phyloP scores from a whole-genome alignment of 2,113 vertebrate genomes.

The Pangasianodon gigas region DNA sequence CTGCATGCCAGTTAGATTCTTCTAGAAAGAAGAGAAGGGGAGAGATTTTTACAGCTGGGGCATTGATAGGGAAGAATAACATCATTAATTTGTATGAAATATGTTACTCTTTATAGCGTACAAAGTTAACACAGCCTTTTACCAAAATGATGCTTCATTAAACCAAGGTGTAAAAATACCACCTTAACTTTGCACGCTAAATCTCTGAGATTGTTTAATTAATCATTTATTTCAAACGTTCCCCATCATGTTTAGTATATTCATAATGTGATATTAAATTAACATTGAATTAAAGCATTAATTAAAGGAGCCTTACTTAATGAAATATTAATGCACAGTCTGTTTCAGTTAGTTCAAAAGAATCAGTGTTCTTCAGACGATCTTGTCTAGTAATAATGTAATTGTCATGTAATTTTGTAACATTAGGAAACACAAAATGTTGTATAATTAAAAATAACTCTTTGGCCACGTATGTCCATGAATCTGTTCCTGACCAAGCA shows the following conservation, averaged over 20 bases:
- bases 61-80: slow-evolving; percentile 8
- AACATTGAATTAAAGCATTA: not conserved
- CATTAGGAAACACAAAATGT: not conserved
- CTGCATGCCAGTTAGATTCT: slow-evolving; percentile 52
- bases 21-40: slow-evolving; percentile 48
- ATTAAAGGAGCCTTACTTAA: not conserved
- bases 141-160: not conserved
- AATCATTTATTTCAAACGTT: not conserved
- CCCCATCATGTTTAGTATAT: not conserved
- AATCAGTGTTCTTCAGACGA: not conserved
- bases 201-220: not conserved
- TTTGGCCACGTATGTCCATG: not conserved
- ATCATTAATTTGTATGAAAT: slow-evolving; percentile 36
- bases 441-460: not conserved
- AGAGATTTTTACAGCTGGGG: slow-evolving; percentile 42
- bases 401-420: not conserved
- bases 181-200: not conserved
- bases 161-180: not conserved
- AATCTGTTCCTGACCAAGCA: not conserved
- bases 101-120: slow-evolving; percentile 51
- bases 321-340: not conserved
- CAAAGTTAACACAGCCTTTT: not conserved
- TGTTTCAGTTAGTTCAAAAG: not conserved
- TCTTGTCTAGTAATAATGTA: not conserved
- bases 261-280: not conserved